Evolutionary conservation across 2,113 vertebrate species (phyloP), one percentile per base, ranked within the genome.

Genomic region (Ranitomeya variabilis): DNA sequence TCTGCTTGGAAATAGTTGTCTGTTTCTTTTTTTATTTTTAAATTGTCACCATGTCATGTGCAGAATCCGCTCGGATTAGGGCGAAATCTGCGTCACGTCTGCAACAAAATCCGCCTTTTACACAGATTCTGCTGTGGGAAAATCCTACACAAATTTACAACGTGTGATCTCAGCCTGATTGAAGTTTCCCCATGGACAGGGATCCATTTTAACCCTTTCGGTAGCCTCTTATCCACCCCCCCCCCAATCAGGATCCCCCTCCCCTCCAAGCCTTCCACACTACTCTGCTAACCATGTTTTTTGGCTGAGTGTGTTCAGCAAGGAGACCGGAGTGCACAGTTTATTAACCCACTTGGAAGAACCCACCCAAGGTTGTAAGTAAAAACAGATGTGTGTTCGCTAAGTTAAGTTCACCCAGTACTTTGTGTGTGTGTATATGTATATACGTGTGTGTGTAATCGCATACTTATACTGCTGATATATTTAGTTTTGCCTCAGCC

Each of bases 401-500:
- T n/a, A 31, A 14, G 13, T 31, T n/a, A 31, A 14, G 73, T 54
- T n/a, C 51, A n/a, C 26, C 73, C 23, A 51, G 51, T 59, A 60
- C 31, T 91, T 80, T 86, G 76, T 89, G 89, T 91, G 52, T 79
- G 12, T 60, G 7, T 51, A 7, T 13, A 54, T 16, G 55, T 67
- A 15, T 51, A 69, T 26, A 10, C 45, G 6, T 86, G 37, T 60
- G 18, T 62, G 18, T 64, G 92, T 90, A 91, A 86, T 92, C 92
- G 94, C 21, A 55, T 76, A 77, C 73, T n/a, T 80, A 19, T 67
- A 16, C 81, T 57, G 87, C 69, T 83, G 78, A 94, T 94, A 95
- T 95, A 94, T 96, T 93, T 94, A 94, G 94, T 93, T 90, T 93
- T 91, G 91, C 94, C 93, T 91, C 90, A 93, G 91, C 92, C 93